Percentiles rank a stretch among this genome's conserved stretches.
phyloP scores from a whole-genome alignment of 2,113 vertebrate species.

The Trogon surrucura region DNA sequence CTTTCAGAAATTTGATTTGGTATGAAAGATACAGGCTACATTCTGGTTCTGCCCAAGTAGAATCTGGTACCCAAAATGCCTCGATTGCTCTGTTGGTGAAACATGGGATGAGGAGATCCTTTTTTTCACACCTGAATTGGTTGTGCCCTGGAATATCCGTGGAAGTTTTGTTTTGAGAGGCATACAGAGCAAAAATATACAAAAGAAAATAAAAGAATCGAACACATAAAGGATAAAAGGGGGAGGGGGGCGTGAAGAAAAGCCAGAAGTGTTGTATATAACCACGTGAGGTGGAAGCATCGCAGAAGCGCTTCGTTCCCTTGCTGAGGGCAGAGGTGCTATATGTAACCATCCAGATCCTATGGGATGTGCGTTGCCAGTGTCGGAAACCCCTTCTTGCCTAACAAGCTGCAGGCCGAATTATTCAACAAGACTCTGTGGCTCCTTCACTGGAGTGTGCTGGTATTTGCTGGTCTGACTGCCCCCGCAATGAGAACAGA shows the following conservation, averaged over 20 bases:
- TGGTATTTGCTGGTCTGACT: not conserved
- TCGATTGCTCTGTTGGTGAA: constrained; percentile 74
- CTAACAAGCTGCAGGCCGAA: constrained; percentile 54
- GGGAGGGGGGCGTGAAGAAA: not conserved
- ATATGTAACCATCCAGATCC: constrained; percentile 17
- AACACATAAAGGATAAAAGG: not conserved
- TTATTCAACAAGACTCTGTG: not conserved
- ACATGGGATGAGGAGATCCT: constrained; percentile 62
- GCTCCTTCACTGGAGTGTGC: not conserved
- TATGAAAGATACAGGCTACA: constrained; percentile 74
- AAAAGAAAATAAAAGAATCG: not conserved
- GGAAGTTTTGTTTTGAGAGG: constrained; percentile 39
- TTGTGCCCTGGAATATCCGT: constrained; percentile 58
- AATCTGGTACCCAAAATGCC: constrained; percentile 55
- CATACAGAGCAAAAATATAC: not conserved
- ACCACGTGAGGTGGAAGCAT: not conserved
- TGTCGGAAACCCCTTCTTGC: constrained; percentile 27
- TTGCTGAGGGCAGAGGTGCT: constrained; percentile 18
- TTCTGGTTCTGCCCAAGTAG: constrained; percentile 73
- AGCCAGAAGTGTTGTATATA: constrained; percentile 12
- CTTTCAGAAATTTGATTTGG: constrained; percentile 76
- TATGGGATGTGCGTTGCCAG: not conserved
- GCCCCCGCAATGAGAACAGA: not conserved
- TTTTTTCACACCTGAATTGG: constrained; percentile 62
- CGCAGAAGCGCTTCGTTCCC: not conserved